Evolutionary conservation across 2,888 invertebrate species (phyloP).

Genomic region (Pachydiplax longipennis): DNA sequence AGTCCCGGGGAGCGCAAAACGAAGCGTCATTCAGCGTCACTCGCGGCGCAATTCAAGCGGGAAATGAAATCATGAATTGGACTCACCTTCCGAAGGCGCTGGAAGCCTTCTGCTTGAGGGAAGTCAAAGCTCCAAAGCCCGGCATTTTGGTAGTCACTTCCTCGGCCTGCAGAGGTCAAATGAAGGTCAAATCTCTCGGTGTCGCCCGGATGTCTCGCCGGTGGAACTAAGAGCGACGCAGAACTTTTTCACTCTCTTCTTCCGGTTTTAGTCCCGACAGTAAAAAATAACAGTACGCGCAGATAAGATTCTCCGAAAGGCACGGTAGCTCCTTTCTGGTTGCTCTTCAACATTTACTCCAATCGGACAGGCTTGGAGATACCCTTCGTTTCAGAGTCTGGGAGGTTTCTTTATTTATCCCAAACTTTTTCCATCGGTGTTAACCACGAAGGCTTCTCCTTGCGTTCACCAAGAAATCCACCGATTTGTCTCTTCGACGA

Average conservation of each 20-base stretch:
- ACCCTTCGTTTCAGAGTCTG: no score
- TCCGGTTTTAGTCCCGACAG: neutral
- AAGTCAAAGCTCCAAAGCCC: slow-evolving; percentile 55
- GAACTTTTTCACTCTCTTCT: neutral
- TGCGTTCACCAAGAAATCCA: neutral
- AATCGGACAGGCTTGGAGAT: no score
- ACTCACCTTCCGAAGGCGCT: slow-evolving; percentile 50
- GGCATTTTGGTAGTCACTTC: slow-evolving; percentile 52
- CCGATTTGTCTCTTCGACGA: neutral
- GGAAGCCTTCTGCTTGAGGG: slow-evolving; percentile 52
- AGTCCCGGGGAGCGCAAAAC: no score
- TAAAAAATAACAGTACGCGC: neutral
- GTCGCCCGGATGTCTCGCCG: no score
- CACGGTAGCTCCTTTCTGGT: neutral
- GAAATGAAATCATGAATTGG: no score
- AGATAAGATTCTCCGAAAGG: neutral
- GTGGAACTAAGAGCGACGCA: no score
- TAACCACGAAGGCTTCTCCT: neutral
- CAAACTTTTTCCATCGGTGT: neutral
- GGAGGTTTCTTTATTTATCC: no score
- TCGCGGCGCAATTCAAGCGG: no score
- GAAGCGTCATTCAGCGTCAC: neutral
- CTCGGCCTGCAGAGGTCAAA: neutral
- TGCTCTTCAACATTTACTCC: neutral
- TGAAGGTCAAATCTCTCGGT: neutral